A percentile compares a stretch with the other conserved stretches of the same genome.
Evolutionary conservation across 2,113 vertebrate species (phyloP).

Genomic region (Rissa tridactyla): DNA sequence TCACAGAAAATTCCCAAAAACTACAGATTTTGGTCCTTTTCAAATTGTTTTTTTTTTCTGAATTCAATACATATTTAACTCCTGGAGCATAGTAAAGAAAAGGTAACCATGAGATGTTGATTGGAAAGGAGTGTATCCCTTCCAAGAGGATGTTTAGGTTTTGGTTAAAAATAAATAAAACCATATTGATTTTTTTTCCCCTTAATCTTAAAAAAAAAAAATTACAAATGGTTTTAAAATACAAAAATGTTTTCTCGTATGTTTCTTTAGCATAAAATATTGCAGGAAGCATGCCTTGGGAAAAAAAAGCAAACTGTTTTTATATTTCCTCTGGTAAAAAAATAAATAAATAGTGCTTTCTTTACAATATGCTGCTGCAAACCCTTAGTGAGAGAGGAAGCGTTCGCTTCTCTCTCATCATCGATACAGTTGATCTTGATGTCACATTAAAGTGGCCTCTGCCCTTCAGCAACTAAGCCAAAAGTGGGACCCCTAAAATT

Average conservation of each 20-base stretch:
- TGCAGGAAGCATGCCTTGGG: not conserved
- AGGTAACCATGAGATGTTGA: not conserved
- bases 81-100: not conserved
- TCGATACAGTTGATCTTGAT: not conserved
- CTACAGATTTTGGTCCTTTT: not conserved
- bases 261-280: not conserved
- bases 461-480: not conserved
- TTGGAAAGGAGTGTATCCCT: not conserved
- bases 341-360: not conserved
- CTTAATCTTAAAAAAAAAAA: not conserved
- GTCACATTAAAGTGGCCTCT: not conserved
- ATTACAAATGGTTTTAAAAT: not conserved
- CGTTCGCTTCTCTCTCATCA: not conserved
- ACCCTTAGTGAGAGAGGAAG: not conserved
- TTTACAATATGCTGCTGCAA: not conserved
- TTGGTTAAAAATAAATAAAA: not conserved
- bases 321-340: not conserved
- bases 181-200: not conserved
- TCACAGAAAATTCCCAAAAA: not conserved
- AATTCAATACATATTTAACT: not conserved
- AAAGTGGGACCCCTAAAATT: not conserved
- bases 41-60: not conserved
- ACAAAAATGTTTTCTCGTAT: not conserved
- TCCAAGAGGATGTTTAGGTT: not conserved
- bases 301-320: not conserved